Conservation (phyloP, 2,797 vertebrate species). For the Chelmon rostratus region DNA sequence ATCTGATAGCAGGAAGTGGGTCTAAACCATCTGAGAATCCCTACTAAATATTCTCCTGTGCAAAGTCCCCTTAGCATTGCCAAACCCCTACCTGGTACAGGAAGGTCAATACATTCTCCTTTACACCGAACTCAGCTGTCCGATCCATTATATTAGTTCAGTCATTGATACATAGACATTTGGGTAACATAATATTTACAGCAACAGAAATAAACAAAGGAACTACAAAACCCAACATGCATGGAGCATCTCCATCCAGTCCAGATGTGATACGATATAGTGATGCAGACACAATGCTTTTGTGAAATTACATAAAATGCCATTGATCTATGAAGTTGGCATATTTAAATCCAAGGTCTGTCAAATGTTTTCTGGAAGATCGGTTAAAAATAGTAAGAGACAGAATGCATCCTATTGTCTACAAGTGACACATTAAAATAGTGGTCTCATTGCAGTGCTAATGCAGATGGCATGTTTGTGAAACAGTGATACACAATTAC, state of each 20-base stretch:
- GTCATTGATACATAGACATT: conserved; percentile 60
- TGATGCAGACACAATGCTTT: conserved; percentile 57
- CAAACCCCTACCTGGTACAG: conserved; percentile 56
- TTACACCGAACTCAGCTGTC: conserved; percentile 56
- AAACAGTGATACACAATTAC: conserved; percentile 70
- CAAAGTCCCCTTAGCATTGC: conserved; percentile 58
- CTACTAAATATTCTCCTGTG: conserved; percentile 51
- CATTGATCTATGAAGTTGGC: conserved; percentile 50
- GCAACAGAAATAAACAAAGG: conserved; percentile 70
- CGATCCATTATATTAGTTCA: conserved; percentile 57
- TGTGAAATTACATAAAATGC: conserved; percentile 65
- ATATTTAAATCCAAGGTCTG: conserved; percentile 55
- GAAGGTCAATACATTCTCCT: conserved; percentile 76
- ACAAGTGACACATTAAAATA: conserved; percentile 59
- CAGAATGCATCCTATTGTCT: conserved; percentile 50
- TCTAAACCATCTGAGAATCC: conserved; percentile 61
- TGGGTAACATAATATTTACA: conserved; percentile 81
- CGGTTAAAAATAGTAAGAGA: conserved; percentile 48
- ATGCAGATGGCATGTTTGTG: conserved; percentile 67
- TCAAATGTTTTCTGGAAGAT: conserved; percentile 54
- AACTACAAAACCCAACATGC: conserved; percentile 78
- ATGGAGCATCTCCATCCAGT: conserved; percentile 55
- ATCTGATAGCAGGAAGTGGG: conserved; percentile 62
- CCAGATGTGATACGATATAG: conserved; percentile 56
- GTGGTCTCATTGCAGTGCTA: conserved; percentile 67